Evolutionary conservation across 2,888 invertebrate species (phyloP), one percentile per base, ranked within the genome.

Genomic region (Agrotis ipsilon): DNA sequence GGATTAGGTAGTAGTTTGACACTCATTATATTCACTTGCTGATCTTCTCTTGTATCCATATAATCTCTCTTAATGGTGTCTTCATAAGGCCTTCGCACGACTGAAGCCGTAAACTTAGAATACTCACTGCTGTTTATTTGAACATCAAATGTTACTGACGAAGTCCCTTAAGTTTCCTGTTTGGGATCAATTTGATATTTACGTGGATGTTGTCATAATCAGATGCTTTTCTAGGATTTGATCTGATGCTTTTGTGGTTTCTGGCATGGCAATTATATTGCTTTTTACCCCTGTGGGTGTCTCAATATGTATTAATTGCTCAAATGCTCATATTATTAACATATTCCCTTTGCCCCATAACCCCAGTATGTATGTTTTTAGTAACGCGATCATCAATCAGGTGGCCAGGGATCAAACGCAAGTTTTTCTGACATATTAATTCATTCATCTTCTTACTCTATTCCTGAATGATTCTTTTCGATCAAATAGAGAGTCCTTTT

Each of bases 1-100:
- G 67, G 49, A 48, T 69, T 55, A 65, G 19, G 1, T 59, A 66
- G 64, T 75, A 69, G 72, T 68, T 71, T 59, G 69, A 69, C 67
- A 55, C 55, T 76, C 57, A 72, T 72, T 81, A 75, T 39, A 68
- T 79, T 82, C 73, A 79, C 61, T 79, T 59, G 51, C 65, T 60
- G 64, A 81, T 81, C 51, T 63, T 71, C 69, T 60, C 48, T 45
- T 51, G 65, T 69, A 79, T 75, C 70, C 54, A 9, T 51, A 59
- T 76, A 79, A 81, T 81, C 72, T 70, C 55, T 32, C 27, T 55
- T 74, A 82, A 79, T 67, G 57, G 67, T 52, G 24, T 67, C 62
- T 62, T 58, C 68, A 68, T 63, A 54, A 63, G 64, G 59, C 49
- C 51, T 49, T 52, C 51, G 24, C 65, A 54, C 54, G 49, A 65